Evolutionary conservation across 2,113 vertebrate genomes (phyloP).

Genomic region (Andinoacara biseriatus): DNA sequence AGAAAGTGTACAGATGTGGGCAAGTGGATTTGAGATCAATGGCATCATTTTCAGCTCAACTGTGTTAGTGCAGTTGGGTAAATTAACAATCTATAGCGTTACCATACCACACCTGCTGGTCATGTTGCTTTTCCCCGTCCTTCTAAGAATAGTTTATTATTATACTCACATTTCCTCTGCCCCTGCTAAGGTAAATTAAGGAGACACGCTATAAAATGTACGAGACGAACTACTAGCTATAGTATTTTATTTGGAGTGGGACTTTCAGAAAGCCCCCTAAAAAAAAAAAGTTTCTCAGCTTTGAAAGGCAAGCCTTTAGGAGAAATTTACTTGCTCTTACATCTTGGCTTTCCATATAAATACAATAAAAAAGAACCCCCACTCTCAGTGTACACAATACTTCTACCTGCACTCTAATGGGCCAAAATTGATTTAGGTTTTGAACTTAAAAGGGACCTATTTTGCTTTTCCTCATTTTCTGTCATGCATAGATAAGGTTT

Average conservation of each 20-base stretch:
- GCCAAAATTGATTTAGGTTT: neutral
- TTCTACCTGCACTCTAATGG: neutral
- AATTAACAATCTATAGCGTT: constrained; percentile 15
- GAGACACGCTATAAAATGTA: neutral
- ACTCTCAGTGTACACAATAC: neutral
- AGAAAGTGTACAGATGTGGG: constrained; percentile 8
- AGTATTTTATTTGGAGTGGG: neutral
- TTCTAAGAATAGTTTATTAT: neutral
- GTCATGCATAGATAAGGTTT: neutral
- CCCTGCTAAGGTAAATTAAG: neutral
- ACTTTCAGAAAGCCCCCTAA: neutral
- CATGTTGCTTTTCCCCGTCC: neutral
- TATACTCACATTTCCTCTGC: neutral
- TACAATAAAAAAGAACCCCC: neutral
- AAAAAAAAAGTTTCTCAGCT: neutral
- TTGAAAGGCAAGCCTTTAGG: neutral
- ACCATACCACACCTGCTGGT: neutral
- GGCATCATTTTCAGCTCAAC: neutral
- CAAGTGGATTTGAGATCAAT: neutral
- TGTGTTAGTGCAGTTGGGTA: neutral
- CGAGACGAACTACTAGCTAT: neutral
- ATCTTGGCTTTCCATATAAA: neutral
- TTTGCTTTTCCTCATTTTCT: no score
- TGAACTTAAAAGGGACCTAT: neutral
- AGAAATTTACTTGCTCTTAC: neutral